A percentile compares a stretch with the other conserved stretches of the same genome.
Evolutionary conservation across 23 tunicate species (phyloP).

Genomic region (Halocynthia aurantium): DNA sequence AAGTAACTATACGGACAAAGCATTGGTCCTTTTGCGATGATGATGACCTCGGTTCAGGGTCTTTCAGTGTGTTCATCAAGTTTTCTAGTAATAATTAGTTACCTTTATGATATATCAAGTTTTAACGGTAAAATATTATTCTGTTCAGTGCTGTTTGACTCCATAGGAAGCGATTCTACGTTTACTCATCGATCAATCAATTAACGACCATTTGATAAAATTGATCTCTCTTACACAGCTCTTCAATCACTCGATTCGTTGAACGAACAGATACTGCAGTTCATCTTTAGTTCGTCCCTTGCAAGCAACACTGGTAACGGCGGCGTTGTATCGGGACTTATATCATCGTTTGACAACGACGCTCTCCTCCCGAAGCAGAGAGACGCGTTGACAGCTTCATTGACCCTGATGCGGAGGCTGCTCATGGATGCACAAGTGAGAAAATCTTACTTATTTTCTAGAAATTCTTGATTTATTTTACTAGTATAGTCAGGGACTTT

Average conservation of each 20-base stretch:
- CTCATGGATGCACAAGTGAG: slow-evolving; percentile 77
- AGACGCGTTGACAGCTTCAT: slow-evolving; percentile 63
- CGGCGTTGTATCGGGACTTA: slow-evolving; percentile 3
- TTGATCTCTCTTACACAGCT: slow-evolving; percentile 29
- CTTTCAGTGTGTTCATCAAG: too few species aligned
- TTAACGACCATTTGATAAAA: background rate
- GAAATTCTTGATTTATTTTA: background rate
- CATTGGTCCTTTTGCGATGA: too few species aligned
- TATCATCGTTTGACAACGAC: slow-evolving; percentile 4
- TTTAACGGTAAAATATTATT: too few species aligned
- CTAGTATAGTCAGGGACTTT: too few species aligned
- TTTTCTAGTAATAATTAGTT: too few species aligned
- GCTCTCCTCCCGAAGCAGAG: slow-evolving; percentile 69
- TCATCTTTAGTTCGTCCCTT: slow-evolving; percentile 49
- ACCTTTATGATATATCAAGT: too few species aligned
- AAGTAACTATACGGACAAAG: too few species aligned
- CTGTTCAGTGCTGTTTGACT: too few species aligned
- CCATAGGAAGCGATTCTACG: too few species aligned
- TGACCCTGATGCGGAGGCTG: slow-evolving; percentile 71
- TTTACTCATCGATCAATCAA: too few species aligned
- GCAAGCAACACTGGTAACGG: slow-evolving; percentile 1
- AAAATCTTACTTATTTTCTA: background rate
- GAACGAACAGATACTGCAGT: slow-evolving; percentile 74
- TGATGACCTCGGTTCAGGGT: too few species aligned
- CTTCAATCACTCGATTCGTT: slow-evolving; percentile 67